phyloP scores from a whole-genome alignment of 30 jellyfish, hydroid and myxozoan genomes.

The Aurelia aurita complex sp. Pacific region DNA sequence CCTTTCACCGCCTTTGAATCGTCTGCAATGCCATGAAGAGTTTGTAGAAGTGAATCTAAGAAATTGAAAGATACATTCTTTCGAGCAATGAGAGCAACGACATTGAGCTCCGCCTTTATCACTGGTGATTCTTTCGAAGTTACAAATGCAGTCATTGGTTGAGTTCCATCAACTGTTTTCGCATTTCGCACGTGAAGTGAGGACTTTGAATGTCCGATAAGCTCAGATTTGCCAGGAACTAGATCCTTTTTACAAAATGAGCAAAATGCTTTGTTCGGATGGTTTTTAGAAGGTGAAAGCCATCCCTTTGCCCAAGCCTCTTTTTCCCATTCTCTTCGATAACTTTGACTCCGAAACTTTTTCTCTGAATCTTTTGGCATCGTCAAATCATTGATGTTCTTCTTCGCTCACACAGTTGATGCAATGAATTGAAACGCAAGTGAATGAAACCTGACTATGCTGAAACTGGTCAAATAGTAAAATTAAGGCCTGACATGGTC shows the following conservation, averaged over 20 bases:
- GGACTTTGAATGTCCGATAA: slow-evolving; percentile 17
- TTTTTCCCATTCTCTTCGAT: slow-evolving; percentile 56
- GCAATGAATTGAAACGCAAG: too few species aligned
- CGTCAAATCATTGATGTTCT: not conserved
- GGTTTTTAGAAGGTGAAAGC: slow-evolving; percentile 21
- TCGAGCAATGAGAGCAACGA: not conserved
- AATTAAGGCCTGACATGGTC: too few species aligned
- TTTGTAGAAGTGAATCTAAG: too few species aligned
- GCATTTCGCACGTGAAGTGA: slow-evolving; percentile 1
- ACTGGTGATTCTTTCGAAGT: not conserved
- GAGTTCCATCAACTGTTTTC: slow-evolving; percentile 7
- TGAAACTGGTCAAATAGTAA: too few species aligned
- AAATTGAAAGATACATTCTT: too few species aligned
- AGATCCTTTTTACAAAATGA: too few species aligned
- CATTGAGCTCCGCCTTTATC: not conserved
- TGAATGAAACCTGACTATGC: too few species aligned
- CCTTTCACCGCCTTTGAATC: too few species aligned
- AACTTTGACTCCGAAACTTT: slow-evolving; percentile 36
- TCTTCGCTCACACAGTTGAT: too few species aligned
- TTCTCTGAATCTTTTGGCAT: not conserved
- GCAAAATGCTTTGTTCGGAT: not conserved
- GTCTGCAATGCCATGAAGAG: too few species aligned
- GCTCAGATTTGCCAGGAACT: not conserved
- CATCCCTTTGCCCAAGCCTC: slow-evolving; percentile 60
- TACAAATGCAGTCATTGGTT: slow-evolving; percentile 13